Percentiles rank a stretch among this genome's conserved stretches.
Conservation (phyloP, 2,797 vertebrate genomes). For the Anguilla anguilla region DNA sequence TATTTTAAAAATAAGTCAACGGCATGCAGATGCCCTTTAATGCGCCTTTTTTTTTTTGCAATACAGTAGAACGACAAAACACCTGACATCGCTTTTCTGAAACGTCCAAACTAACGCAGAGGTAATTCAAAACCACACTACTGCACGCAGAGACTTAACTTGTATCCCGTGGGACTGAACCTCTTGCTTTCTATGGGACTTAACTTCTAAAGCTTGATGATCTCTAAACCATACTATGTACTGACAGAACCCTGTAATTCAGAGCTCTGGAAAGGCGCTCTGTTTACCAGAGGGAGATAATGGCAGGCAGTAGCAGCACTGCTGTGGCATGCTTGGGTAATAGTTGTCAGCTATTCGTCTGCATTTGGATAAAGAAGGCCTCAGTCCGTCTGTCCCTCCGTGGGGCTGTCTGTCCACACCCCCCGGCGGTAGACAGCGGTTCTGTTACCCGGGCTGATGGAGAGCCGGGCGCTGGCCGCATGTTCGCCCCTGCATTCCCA, state of each 20-base stretch:
- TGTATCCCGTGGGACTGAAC: neutral
- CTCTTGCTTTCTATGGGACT: neutral
- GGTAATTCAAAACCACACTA: neutral
- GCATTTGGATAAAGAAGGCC: neutral
- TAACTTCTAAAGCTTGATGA: neutral
- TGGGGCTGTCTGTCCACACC: conserved; percentile 4
- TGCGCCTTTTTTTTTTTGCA: neutral
- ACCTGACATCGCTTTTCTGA: neutral
- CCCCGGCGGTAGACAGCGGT: neutral
- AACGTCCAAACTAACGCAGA: neutral
- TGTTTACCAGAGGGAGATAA: neutral
- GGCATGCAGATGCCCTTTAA: neutral
- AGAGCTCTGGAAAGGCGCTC: neutral
- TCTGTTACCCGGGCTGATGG: neutral
- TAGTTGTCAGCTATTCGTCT: neutral
- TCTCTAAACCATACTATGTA: neutral
- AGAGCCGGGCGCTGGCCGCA: neutral
- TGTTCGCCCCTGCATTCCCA: neutral
- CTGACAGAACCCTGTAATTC: neutral
- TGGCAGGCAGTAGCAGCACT: neutral
- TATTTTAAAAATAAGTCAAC: neutral
- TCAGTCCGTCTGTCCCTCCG: conserved; percentile 23
- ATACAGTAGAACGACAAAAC: neutral
- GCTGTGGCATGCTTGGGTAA: conserved; percentile 4
- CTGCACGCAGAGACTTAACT: neutral